Base-by-base conservation (phyloP, 2,797 vertebrate genomes). In the Pampus argenteus region DNA sequence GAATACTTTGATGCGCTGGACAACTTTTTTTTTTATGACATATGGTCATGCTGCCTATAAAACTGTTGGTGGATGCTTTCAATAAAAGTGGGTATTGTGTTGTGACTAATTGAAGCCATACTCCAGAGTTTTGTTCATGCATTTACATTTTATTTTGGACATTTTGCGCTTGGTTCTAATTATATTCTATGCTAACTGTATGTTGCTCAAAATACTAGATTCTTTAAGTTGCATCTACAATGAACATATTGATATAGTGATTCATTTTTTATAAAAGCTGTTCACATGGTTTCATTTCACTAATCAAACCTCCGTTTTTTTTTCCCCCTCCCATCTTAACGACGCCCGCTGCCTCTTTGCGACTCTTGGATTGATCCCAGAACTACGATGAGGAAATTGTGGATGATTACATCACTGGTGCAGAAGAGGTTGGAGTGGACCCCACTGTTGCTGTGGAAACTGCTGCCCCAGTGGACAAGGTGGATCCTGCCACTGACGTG, bases 351-450 rank as follows among this genome's bases (percentile, higher is more conserved):
- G 73, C 84, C 74, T 76, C 78, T 78, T 51, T 66, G 23, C 6
- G n/a, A 75, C 26, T 22, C 71, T 66, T 61, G 71, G 67, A 78
- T 45, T 29, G 6, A 81, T 85, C 58, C 86, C 94, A 98, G 96
- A 95, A 74, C 66, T 95, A 93, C 85, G 96, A 97, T 79, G 96
- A 94, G 86, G 94, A 95, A 75, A 95, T 96, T 81, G 95, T 96
- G 85, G 96, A 99, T 87, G 97, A 99, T 94, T 98, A 98, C 95
- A 78, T 98, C 94, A 97, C 97, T 49, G 97, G 96, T 81, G 95
- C 95, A 91, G 96, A 99, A 89, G 94, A 99, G 95, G 97, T 94
- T n/a, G 95, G 92, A 29, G 88, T 74, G 18, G 94, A 95, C 60
- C 74, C 92, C 25, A 92, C 93, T 9, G 28, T 2, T 34, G 52